A percentile compares a stretch with the other conserved stretches of the same genome.
phyloP scores from a whole-genome alignment of 1,140 invertebrate species.

The Magallana angulata region DNA sequence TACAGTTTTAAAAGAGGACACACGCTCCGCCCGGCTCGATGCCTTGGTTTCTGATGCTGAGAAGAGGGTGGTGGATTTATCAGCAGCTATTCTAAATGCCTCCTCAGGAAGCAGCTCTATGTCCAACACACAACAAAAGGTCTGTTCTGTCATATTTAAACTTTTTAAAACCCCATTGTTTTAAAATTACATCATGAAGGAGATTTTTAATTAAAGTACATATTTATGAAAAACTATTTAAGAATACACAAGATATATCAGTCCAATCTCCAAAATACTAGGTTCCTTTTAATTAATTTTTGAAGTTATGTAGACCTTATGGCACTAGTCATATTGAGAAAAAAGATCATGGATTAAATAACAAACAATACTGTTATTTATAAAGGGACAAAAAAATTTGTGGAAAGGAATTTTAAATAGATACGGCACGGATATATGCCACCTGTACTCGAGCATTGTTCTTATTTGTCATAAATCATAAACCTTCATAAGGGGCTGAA shows the following conservation, averaged over 20 bases:
- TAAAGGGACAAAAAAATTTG: not conserved
- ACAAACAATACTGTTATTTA: not conserved
- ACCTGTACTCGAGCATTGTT: not conserved
- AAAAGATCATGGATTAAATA: not conserved
- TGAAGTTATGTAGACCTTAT: no score
- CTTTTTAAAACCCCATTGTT: no score
- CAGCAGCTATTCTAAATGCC: constrained; percentile 74
- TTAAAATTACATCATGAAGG: no score
- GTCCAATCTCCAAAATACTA: no score
- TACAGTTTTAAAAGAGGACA: constrained; percentile 74
- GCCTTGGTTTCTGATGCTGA: constrained; percentile 90
- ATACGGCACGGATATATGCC: not conserved
- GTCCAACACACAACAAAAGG: constrained; percentile 72
- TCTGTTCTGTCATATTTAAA: constrained; percentile 42
- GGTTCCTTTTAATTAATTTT: no score
- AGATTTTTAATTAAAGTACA: no score
- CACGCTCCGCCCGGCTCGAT: constrained; percentile 81
- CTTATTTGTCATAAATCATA: constrained; percentile 17
- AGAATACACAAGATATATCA: no score
- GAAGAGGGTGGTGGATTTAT: constrained; percentile 78
- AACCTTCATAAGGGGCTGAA: not conserved
- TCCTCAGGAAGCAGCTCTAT: constrained; percentile 67
- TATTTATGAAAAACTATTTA: no score
- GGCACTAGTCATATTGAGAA: no score
- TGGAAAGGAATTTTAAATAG: constrained; percentile 15